phyloP scores from a whole-genome alignment of 2,113 vertebrate genomes.

The Sitta europaea region DNA sequence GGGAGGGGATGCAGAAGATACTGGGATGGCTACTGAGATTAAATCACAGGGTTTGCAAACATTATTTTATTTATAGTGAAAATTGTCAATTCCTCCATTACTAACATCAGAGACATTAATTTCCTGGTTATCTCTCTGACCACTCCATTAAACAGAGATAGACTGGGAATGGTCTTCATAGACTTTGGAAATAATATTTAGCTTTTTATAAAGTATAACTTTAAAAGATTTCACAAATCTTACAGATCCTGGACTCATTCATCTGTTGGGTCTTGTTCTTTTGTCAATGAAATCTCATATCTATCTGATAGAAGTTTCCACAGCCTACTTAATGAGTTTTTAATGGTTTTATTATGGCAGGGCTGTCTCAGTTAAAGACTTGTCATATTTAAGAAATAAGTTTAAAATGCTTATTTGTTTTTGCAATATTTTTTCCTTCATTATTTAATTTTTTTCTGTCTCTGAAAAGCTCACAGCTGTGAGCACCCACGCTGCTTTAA shows the following conservation, averaged over 20 bases:
- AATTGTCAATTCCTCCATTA: not conserved
- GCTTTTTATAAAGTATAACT: not conserved
- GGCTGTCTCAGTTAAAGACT: not conserved
- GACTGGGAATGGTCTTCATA: not conserved
- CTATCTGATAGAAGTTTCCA: not conserved
- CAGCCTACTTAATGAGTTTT: not conserved
- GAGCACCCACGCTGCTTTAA: not conserved
- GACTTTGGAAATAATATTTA: not conserved
- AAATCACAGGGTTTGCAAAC: not conserved
- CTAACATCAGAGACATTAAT: not conserved
- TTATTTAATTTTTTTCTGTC: not conserved
- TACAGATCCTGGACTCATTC: not conserved
- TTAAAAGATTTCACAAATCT: not conserved
- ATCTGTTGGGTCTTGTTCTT: not conserved
- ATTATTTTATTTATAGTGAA: not conserved
- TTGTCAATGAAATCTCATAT: not conserved
- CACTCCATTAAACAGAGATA: not conserved
- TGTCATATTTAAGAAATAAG: not conserved
- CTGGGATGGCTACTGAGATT: not conserved
- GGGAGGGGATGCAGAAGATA: not conserved
- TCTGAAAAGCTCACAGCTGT: not conserved
- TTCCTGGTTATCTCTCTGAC: not conserved
- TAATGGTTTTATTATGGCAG: not conserved
- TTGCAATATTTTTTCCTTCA: not conserved
- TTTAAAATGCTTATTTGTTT: constrained; percentile 13